phyloP scores from a whole-genome alignment of 2,888 invertebrate species.

The Hypselothyrea guttata region DNA sequence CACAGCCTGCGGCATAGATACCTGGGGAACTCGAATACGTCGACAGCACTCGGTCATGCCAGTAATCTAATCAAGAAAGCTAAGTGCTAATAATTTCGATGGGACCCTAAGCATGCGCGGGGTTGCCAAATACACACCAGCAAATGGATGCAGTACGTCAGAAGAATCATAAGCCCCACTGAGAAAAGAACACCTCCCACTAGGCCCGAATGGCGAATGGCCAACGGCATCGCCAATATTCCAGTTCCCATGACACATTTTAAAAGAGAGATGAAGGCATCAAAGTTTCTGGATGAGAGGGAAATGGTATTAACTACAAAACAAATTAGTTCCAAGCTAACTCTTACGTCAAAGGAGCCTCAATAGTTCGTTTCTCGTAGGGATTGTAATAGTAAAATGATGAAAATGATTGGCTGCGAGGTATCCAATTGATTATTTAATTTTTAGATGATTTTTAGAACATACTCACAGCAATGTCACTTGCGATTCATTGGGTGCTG shows the following conservation, averaged over 20 bases:
- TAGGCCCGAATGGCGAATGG: constrained; percentile 58
- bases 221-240: constrained; percentile 65
- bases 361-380: constrained; percentile 58
- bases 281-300: constrained; percentile 45
- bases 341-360: constrained; percentile 57
- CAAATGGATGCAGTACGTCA: constrained; percentile 66
- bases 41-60: constrained; percentile 70
- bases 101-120: constrained; percentile 6
- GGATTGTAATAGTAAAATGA: constrained; percentile 55
- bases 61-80: constrained; percentile 42
- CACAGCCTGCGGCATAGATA: constrained; percentile 65
- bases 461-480: constrained; percentile 40
- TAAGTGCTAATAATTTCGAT: constrained; percentile 46
- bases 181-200: constrained; percentile 41
- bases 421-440: background rate
- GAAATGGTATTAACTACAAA: background rate
- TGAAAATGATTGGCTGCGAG: constrained; percentile 39
- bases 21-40: constrained; percentile 52
- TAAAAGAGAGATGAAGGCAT: constrained; percentile 58
- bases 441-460: background rate
- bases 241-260: constrained; percentile 69
- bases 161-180: constrained; percentile 51
- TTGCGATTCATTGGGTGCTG: too few relatives aligned
- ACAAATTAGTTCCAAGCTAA: background rate
- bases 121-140: constrained; percentile 56